Evolutionary conservation across 1,140 invertebrate genomes (phyloP).

Genomic region (Ceratina australensis): DNA sequence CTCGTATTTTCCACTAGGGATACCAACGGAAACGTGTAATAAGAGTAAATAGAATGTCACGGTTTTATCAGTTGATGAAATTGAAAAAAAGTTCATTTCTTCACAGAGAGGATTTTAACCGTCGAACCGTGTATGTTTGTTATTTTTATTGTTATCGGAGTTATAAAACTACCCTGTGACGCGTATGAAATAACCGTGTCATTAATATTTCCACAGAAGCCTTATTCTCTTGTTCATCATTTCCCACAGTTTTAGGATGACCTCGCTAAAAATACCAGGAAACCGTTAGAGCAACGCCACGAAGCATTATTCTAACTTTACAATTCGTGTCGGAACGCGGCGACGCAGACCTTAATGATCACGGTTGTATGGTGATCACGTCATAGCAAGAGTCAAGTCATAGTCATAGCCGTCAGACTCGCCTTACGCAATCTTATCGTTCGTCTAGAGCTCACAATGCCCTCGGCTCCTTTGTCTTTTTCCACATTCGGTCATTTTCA

Average conservation of each 20-base stretch:
- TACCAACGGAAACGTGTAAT: too few relatives aligned
- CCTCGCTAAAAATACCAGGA: conserved; percentile 42
- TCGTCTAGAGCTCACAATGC: conserved; percentile 33
- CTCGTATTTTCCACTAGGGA: too few relatives aligned
- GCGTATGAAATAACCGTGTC: too few relatives aligned
- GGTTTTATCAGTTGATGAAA: too few relatives aligned
- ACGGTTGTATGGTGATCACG: conserved; percentile 48
- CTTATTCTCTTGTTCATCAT: background rate
- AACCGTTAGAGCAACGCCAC: conserved; percentile 41
- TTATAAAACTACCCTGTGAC: background rate
- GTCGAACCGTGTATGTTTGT: background rate
- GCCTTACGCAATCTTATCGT: conserved; percentile 51
- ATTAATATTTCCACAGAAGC: background rate
- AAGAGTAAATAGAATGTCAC: too few relatives aligned
- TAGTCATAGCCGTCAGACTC: conserved; percentile 42
- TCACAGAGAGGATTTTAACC: too few relatives aligned
- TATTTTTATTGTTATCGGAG: background rate
- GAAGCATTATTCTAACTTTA: conserved; percentile 49
- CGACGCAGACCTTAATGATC: conserved; percentile 44
- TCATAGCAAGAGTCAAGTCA: conserved; percentile 45
- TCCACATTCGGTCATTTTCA: conserved; percentile 35
- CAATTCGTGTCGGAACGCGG: conserved; percentile 43
- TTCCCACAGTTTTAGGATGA: conserved; percentile 40
- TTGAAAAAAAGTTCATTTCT: too few relatives aligned
- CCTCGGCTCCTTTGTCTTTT: conserved; percentile 22